Evolutionary conservation across 2,797 vertebrate genomes (phyloP).

Genomic region (Pyrrhura leucotis): DNA sequence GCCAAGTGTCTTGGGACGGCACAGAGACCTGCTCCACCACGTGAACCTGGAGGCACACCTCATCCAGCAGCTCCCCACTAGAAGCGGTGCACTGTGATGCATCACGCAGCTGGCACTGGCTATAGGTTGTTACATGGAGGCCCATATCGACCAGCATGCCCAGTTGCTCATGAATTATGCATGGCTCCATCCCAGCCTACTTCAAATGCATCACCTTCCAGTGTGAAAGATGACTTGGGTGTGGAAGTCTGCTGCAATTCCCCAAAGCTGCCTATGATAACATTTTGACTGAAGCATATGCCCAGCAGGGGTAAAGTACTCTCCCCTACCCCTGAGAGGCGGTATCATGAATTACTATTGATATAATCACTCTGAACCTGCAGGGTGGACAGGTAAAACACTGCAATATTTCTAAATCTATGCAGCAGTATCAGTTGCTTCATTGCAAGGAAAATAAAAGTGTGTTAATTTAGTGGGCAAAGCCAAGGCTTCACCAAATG

Average conservation of each 20-base stretch:
- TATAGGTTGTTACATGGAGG: background rate
- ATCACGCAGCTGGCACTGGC: background rate
- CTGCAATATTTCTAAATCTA: background rate
- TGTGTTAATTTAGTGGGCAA: background rate
- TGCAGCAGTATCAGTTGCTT: background rate
- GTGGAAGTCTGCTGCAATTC: background rate
- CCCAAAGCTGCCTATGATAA: background rate
- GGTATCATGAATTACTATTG: background rate
- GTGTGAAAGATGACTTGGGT: background rate
- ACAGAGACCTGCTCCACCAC: background rate
- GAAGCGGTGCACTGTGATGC: fast-evolving
- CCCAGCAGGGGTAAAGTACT: background rate
- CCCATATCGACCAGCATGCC: background rate
- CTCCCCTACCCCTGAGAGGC: background rate
- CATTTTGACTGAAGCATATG: background rate
- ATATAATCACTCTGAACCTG: background rate
- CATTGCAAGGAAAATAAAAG: background rate
- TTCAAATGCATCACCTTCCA: background rate
- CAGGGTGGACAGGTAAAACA: background rate
- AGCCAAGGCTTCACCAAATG: background rate
- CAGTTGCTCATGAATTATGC: background rate
- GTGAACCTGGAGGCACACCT: background rate
- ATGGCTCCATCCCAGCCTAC: background rate
- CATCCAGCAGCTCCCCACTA: background rate
- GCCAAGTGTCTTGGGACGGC: fast-evolving